These are phyloP conservation scores for Crotophaga sulcirostris DNA, from an alignment of 2,113 vertebrate genomes.

Conservation along the genomic window DNA sequence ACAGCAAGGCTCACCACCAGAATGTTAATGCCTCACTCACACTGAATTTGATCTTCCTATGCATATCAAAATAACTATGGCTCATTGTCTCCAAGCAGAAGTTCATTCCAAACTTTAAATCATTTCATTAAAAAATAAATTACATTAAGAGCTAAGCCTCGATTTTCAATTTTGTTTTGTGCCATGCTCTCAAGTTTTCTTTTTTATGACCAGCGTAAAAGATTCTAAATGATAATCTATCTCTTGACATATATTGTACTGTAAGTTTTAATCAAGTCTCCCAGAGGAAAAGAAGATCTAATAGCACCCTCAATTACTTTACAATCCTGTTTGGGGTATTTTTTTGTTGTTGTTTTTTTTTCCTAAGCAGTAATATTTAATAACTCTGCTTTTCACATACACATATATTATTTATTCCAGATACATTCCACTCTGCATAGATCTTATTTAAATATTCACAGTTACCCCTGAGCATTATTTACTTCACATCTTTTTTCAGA, in stretches of 20 bases:
- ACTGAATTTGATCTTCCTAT: background rate
- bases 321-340: slow-evolving; percentile 6
- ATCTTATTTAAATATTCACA: slow-evolving; percentile 18
- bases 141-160: slow-evolving; percentile 44
- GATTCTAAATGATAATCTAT: slow-evolving; percentile 62
- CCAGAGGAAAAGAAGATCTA: slow-evolving; percentile 44
- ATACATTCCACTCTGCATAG: background rate
- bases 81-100: slow-evolving; percentile 64
- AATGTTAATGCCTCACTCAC: slow-evolving; percentile 10
- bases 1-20: background rate
- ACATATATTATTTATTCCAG: background rate
- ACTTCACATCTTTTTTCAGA: background rate
- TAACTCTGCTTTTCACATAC: background rate
- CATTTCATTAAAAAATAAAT: slow-evolving; percentile 68
- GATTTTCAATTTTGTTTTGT: slow-evolving; percentile 49
- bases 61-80: slow-evolving; percentile 11
- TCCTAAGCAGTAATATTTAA: slow-evolving; percentile 19
- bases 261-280: slow-evolving; percentile 56
- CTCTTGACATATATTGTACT: slow-evolving; percentile 33
- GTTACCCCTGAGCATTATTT: background rate
- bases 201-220: slow-evolving; percentile 46
- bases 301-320: slow-evolving; percentile 29
- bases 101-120: slow-evolving; percentile 61
- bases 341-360: background rate
- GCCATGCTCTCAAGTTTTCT: slow-evolving; percentile 45